Evolutionary conservation across 2,113 vertebrate genomes (phyloP).

Genomic region (Danio rerio): DNA sequence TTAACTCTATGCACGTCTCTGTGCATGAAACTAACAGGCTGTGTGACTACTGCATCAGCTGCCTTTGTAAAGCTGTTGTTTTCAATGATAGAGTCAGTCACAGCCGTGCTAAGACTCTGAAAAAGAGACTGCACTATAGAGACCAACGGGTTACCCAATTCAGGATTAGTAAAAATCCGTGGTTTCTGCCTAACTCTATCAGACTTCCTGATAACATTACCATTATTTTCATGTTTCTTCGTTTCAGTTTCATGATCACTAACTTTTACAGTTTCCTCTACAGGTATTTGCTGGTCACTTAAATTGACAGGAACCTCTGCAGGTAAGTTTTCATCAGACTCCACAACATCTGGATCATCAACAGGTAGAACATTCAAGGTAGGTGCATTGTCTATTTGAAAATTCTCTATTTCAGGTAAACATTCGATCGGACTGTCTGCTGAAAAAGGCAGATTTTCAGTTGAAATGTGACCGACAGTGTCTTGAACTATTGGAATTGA

Average conservation of each 20-base stretch:
- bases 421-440: not conserved
- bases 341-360: not conserved
- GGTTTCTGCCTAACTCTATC: not conserved
- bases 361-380: not conserved
- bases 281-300: not conserved
- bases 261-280: not conserved
- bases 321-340: not conserved
- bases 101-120: constrained; percentile 1
- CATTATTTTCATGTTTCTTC: not conserved
- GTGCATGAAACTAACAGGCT: too few relatives aligned
- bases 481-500: not conserved
- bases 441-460: not conserved
- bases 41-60: too few relatives aligned
- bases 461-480: not conserved
- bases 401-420: not conserved
- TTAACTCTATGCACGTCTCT: too few relatives aligned
- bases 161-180: not conserved
- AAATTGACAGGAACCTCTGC: not conserved
- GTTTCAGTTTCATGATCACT: not conserved
- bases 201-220: not conserved
- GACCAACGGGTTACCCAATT: constrained; percentile 22
- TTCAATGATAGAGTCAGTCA: not conserved
- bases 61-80: too few relatives aligned
- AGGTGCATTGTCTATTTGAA: not conserved
- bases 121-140: constrained; percentile 11